These are phyloP conservation scores for Anomalospiza imberbis DNA, from an alignment of 2,797 vertebrate species.

Conservation along the genomic window DNA sequence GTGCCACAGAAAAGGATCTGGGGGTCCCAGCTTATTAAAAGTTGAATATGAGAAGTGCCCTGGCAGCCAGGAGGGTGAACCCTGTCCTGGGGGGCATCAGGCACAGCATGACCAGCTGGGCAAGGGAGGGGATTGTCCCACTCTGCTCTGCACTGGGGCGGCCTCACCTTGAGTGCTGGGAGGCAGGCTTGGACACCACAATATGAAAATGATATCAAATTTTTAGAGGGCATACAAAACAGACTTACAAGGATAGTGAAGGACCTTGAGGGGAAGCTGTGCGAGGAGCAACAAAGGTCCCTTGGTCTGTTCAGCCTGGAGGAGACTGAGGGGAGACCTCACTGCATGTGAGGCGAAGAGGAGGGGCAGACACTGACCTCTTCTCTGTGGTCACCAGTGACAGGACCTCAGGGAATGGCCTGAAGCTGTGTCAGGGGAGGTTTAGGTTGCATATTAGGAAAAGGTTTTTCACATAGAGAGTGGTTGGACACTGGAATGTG, in stretches of 20 bases:
- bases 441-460: background rate
- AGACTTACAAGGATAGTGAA: background rate
- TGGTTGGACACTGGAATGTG: background rate
- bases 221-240: background rate
- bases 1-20: background rate
- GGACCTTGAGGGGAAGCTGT: accelerated
- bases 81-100: background rate
- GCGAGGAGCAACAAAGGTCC: accelerated
- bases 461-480: background rate
- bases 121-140: background rate
- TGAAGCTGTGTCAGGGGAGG: accelerated
- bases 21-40: accelerated
- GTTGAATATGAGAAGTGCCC: background rate
- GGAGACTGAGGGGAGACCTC: background rate
- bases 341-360: background rate
- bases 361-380: accelerated
- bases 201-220: background rate
- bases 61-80: background rate
- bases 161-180: accelerated
- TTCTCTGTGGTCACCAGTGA: background rate
- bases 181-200: accelerated
- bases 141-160: accelerated
- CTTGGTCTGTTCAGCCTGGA: background rate
- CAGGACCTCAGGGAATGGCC: accelerated
- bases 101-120: accelerated